phyloP scores from a whole-genome alignment of 1,140 invertebrate species.

The Pemphigus obesinymphae region DNA sequence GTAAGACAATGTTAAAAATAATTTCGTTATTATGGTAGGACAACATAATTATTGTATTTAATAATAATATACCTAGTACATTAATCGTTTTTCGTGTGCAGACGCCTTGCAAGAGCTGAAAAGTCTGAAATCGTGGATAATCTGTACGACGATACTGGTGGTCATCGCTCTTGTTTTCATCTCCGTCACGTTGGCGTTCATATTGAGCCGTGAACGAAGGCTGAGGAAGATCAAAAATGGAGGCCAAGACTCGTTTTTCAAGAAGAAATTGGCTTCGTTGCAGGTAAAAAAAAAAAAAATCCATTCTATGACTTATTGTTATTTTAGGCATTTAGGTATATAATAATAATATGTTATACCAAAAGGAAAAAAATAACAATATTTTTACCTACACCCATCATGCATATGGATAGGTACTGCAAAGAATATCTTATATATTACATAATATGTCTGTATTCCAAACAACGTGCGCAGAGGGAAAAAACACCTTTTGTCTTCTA shows the following conservation, averaged over 20 bases:
- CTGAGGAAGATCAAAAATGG: neutral
- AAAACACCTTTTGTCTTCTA: neutral
- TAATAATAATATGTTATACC: no score
- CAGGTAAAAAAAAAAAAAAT: neutral
- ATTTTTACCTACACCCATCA: no score
- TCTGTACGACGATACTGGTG: constrained; percentile 1
- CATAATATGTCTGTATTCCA: no score
- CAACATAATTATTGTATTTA: neutral
- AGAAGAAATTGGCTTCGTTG: constrained; percentile 27
- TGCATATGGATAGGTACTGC: neutral
- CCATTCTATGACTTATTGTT: neutral
- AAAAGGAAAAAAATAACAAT: no score
- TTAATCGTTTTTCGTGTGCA: neutral
- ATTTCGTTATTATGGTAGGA: neutral
- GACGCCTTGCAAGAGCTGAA: constrained; percentile 11
- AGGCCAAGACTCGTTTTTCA: constrained; percentile 28
- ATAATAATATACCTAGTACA: neutral
- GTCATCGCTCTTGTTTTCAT: neutral
- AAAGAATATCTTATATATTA: neutral
- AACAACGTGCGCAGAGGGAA: neutral
- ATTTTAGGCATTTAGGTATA: no score
- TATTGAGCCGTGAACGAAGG: constrained; percentile 9
- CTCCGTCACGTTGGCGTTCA: constrained; percentile 17
- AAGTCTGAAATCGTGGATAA: neutral
- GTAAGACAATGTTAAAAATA: neutral